A percentile compares a stretch with the other conserved stretches of the same genome.
These are phyloP conservation scores for Nerophis lumbriciformis DNA, from an alignment of 2,113 vertebrate species.

Conservation along the genomic window DNA sequence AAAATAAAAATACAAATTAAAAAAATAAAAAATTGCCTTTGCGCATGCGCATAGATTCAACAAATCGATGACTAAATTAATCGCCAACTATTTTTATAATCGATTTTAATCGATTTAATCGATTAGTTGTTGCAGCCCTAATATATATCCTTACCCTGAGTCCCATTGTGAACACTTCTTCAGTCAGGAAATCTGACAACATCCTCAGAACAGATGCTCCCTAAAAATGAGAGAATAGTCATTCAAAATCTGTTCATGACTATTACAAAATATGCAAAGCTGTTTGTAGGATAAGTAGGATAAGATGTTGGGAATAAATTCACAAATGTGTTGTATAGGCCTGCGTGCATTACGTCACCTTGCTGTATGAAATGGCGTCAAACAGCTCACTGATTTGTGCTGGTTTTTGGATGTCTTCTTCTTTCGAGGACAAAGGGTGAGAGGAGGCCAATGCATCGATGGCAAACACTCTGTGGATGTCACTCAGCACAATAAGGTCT, in stretches of 20 bases:
- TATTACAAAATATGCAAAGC: neutral
- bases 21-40: too few species aligned
- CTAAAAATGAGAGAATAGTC: slow-evolving; percentile 51
- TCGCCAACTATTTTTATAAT: too few species aligned
- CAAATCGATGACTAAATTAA: too few species aligned
- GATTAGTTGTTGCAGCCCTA: too few species aligned
- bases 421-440: slow-evolving; percentile 80
- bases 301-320: neutral
- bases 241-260: neutral
- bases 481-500: slow-evolving; percentile 83
- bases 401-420: slow-evolving; percentile 79
- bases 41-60: too few species aligned
- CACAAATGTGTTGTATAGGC: neutral
- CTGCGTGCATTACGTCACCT: slow-evolving; percentile 66
- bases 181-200: slow-evolving; percentile 86
- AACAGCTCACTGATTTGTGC: slow-evolving; percentile 90
- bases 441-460: slow-evolving; percentile 82
- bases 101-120: too few species aligned
- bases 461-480: slow-evolving; percentile 80
- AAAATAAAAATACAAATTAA: too few species aligned
- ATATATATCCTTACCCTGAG: slow-evolving; percentile 70
- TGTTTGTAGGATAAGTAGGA: too few species aligned
- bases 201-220: slow-evolving; percentile 89
- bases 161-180: slow-evolving; percentile 76
- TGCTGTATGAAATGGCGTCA: slow-evolving; percentile 89